Base-by-base conservation (phyloP, 2,888 invertebrate species). In the Drosophila tripunctata region DNA sequence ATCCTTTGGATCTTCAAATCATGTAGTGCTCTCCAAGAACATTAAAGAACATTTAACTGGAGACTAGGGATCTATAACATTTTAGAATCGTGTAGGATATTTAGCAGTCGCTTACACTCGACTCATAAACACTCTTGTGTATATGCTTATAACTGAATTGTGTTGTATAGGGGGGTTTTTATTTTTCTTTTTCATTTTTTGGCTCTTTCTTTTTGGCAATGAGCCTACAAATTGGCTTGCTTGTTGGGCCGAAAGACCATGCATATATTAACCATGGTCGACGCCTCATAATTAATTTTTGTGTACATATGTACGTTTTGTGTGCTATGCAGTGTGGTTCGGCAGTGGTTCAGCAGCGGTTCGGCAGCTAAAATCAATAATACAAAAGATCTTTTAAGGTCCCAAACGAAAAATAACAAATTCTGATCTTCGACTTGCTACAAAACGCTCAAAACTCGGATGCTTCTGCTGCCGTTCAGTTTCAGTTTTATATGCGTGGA, bases 321-420 rank as follows among this genome's bases (percentile, higher is more conserved):
- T 52, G 51, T 36, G 68, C 69, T 55, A 56, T 68, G 67, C 67
- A 67, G 58, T 40, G 5, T 21, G 31, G 19, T 19, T 31, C 6
- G 21, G n/a, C 41, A 8, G 12, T 14, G 22, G 30, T 10, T 21
- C 40, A 35, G n/a, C n/a, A n/a, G 44, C 10, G 15, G 7, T 14
- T 27, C 62, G 36, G 48, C 56, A 66, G 72, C 57, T 72, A 72
- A 82, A 75, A 77, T 83, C 67, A 87, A 78, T 76, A 87, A 84
- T 71, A 82, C 72, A 84, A 80, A 87, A 77, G 78, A 75, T 67
- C 58, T 64, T 60, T 41, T 19, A 36, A 24, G 19, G 50, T 38
- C 21, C 12, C 14, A 6, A 31, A 22, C 22, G n/a, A 21, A 51
- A 55, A 48, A 50, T 57, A 40, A 51, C 38, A 52, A 54, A 54